These are phyloP conservation scores for Philypnodon macrostomus DNA, from an alignment of 2,797 vertebrate genomes.

Conservation along the genomic window DNA sequence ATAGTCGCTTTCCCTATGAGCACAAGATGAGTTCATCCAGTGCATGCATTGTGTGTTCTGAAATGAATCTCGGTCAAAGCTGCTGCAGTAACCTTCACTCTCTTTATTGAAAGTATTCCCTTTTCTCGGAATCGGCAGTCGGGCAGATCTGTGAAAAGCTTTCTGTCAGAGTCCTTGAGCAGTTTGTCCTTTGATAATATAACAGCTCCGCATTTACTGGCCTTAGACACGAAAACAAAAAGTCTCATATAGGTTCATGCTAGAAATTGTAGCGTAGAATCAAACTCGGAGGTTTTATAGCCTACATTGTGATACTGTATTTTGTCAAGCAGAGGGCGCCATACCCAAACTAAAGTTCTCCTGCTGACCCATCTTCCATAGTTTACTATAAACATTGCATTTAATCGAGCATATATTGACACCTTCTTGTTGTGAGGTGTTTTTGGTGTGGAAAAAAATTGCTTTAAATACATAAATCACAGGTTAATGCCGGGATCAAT, in stretches of 20 bases:
- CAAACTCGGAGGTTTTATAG: no score
- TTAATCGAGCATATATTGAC: no score
- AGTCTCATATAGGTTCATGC: no score
- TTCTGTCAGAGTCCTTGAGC: conserved; percentile 58
- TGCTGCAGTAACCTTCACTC: conserved; percentile 45
- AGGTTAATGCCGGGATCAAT: no score
- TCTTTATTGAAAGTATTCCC: conserved; percentile 32
- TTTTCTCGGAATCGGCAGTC: conserved; percentile 43
- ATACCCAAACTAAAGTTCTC: background rate
- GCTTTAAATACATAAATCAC: no score
- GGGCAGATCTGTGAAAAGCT: conserved; percentile 35
- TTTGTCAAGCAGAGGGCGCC: conserved; percentile 50
- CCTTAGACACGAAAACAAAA: background rate
- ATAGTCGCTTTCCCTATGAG: no score
- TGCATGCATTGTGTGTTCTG: conserved; percentile 24
- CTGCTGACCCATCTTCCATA: background rate
- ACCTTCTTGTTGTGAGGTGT: no score
- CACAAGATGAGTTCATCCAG: conserved; percentile 19
- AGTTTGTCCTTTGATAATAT: conserved; percentile 41
- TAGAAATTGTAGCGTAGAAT: no score
- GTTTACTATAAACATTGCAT: background rate
- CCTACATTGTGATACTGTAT: conserved; percentile 9
- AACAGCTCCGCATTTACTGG: conserved; percentile 41
- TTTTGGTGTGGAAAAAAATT: no score
- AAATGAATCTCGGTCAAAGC: conserved; percentile 17